A percentile compares a stretch with the other conserved stretches of the same genome.
phyloP scores from a whole-genome alignment of 2,888 invertebrate genomes.

The Rhorus exstirpatorius region DNA sequence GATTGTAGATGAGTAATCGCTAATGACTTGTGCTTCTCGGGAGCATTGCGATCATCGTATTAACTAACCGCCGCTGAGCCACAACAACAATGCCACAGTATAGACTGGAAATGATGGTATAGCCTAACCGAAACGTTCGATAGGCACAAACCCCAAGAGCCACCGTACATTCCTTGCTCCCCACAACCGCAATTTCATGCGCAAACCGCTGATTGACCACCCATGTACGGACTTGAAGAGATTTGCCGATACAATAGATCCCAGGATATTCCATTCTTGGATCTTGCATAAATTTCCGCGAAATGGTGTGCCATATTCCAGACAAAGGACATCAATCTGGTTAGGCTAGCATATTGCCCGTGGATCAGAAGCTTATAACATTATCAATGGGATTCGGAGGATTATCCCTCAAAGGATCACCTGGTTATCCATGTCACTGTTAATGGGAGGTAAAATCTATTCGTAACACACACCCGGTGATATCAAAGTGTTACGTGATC shows the following conservation, averaged over 20 bases:
- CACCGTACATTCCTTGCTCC: conserved; percentile 28
- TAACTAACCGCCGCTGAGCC: conserved; percentile 1
- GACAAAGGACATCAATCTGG: not conserved
- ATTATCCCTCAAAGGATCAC: conserved; percentile 2
- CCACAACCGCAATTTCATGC: conserved; percentile 49
- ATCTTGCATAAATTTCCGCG: conserved; percentile 26
- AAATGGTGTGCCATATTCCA: not conserved
- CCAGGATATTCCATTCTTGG: conserved; percentile 26
- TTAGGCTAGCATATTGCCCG: conserved; percentile 5
- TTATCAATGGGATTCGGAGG: conserved; percentile 21
- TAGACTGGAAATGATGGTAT: conserved; percentile 5
- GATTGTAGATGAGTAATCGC: not conserved
- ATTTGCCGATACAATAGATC: conserved; percentile 29
- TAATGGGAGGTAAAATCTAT: not conserved
- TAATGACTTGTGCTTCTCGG: not conserved
- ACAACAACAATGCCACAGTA: conserved; percentile 19
- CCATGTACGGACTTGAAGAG: conserved; percentile 28
- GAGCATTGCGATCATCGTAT: not conserved
- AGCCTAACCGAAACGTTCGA: conserved; percentile 25
- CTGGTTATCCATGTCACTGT: not conserved
- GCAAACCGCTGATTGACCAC: conserved; percentile 51
- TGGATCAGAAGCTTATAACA: conserved; percentile 25
- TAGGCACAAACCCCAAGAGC: conserved; percentile 5
- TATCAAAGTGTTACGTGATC: not conserved
- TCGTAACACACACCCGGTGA: not conserved